Evolutionary conservation across 2,888 invertebrate genomes (phyloP).

Genomic region (Monopis laevigella): DNA sequence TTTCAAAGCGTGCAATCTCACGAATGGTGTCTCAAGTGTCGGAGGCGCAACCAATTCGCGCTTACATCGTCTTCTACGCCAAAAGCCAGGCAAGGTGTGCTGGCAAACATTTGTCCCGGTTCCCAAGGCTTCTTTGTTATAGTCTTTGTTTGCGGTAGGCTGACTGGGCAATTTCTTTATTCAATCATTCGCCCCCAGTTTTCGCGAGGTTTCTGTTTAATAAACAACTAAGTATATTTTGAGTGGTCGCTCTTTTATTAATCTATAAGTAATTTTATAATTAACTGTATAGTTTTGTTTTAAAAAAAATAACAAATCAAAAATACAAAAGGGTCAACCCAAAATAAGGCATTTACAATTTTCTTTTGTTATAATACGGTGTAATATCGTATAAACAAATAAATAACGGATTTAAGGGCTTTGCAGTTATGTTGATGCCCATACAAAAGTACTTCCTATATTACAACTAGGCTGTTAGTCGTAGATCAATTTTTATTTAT

Average conservation of each 20-base stretch:
- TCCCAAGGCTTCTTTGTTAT: conserved; percentile 24
- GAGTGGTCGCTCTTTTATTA: conserved; percentile 2
- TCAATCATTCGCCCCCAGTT: conserved; percentile 26
- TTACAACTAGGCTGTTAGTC: too few relatives aligned
- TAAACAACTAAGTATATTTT: conserved; percentile 13
- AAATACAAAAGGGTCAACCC: too few relatives aligned
- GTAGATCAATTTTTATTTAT: too few relatives aligned
- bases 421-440: too few relatives aligned
- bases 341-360: too few relatives aligned
- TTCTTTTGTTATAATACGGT: too few relatives aligned
- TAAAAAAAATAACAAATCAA: too few relatives aligned
- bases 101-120: conserved; percentile 26
- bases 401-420: too few relatives aligned
- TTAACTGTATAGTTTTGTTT: too few relatives aligned
- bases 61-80: conserved; percentile 12
- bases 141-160: conserved; percentile 19
- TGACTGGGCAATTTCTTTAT: conserved; percentile 32
- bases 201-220: conserved; percentile 16
- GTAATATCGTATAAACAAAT: too few relatives aligned
- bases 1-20: conserved; percentile 9
- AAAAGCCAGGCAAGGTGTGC: conserved; percentile 17
- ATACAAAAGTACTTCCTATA: too few relatives aligned
- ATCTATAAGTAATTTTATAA: conserved; percentile 6
- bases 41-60: conserved; percentile 14
- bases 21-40: conserved; percentile 3